Conservation (phyloP, 2,797 vertebrate species). For the Microcaecilia unicolor region DNA sequence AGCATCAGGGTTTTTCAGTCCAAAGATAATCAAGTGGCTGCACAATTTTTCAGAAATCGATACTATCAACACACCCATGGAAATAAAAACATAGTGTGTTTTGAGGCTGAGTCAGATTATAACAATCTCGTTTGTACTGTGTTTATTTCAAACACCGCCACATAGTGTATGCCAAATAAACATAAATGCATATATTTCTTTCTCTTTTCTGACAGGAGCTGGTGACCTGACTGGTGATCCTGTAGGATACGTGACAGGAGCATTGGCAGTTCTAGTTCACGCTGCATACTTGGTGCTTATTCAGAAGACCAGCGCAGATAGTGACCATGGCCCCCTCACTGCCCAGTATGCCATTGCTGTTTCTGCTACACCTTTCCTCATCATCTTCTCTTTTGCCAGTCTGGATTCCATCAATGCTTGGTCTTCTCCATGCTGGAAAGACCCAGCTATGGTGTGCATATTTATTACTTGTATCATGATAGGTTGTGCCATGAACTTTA, state of each 20-base stretch:
- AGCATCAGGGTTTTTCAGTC: too few relatives aligned
- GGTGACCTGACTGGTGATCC: constrained; percentile 88
- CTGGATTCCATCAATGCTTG: constrained; percentile 83
- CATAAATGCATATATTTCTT: background rate
- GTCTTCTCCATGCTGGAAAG: constrained; percentile 83
- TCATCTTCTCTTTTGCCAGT: constrained; percentile 78
- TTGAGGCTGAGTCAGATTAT: too few relatives aligned
- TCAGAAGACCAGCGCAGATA: constrained; percentile 84
- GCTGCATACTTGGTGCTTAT: constrained; percentile 92
- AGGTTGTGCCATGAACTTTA: constrained; percentile 97
- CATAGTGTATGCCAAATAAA: too few relatives aligned
- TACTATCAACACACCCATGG: too few relatives aligned
- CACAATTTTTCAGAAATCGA: too few relatives aligned
- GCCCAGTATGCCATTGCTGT: constrained; percentile 90
- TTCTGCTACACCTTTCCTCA: constrained; percentile 70
- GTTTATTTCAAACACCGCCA: too few relatives aligned
- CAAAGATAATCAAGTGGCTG: too few relatives aligned
- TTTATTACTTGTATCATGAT: constrained; percentile 78
- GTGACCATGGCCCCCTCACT: constrained; percentile 81
- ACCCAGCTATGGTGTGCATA: constrained; percentile 73
- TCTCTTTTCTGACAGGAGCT: constrained; percentile 61
- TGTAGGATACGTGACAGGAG: constrained; percentile 85
- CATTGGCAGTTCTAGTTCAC: constrained; percentile 86
- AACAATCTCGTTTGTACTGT: too few relatives aligned
- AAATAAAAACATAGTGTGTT: too few relatives aligned